phyloP scores from a whole-genome alignment of 1,140 invertebrate genomes.

The Asbolus verrucosus region DNA sequence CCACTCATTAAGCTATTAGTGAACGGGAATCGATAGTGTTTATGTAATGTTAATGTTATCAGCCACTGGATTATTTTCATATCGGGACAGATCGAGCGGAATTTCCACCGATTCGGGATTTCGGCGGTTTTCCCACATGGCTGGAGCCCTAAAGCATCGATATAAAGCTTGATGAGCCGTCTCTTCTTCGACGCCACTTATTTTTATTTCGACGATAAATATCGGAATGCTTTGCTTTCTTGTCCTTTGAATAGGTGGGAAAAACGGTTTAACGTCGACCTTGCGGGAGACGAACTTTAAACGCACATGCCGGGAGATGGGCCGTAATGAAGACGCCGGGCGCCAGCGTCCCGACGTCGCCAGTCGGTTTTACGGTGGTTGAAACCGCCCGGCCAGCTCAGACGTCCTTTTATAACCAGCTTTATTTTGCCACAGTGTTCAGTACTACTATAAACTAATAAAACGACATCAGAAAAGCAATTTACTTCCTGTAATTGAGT shows the following conservation, averaged over 20 bases:
- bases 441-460: conserved; percentile 38
- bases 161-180: neutral
- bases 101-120: neutral
- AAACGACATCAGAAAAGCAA: conserved; percentile 30
- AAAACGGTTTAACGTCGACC: neutral
- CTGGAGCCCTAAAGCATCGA: neutral
- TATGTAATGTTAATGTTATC: conserved; percentile 28
- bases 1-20: conserved; percentile 45
- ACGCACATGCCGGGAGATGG: neutral
- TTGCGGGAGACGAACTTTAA: neutral
- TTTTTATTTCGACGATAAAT: conserved; percentile 3
- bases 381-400: conserved; percentile 10
- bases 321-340: conserved; percentile 12
- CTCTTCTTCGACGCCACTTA: neutral
- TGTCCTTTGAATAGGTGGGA: conserved; percentile 1
- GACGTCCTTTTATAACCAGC: conserved; percentile 30
- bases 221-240: conserved; percentile 1
- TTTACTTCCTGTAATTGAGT: conserved; percentile 36
- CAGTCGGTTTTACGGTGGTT: conserved; percentile 31
- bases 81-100: neutral
- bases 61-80: neutral
- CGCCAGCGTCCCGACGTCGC: conserved; percentile 39
- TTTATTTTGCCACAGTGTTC: conserved; percentile 36
- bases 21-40: conserved; percentile 38
- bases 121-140: neutral